A percentile compares a stretch with the other conserved stretches of the same genome.
Conservation (phyloP, 2,113 vertebrate species). For the Melozone crissalis region DNA sequence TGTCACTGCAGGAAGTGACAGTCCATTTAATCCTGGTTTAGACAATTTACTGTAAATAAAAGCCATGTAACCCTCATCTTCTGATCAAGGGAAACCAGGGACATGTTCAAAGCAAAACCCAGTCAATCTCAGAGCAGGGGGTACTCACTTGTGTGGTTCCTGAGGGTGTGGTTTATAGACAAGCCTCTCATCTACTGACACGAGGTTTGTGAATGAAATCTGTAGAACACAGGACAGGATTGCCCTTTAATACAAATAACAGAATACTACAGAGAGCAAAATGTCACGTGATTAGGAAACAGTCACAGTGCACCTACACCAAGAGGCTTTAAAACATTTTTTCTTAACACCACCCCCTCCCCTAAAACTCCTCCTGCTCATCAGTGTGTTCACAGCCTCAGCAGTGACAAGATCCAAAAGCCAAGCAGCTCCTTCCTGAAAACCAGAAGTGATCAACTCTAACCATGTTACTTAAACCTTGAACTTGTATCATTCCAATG, state of each 20-base stretch:
- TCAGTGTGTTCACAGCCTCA: neutral
- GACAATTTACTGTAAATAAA: neutral
- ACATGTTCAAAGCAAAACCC: neutral
- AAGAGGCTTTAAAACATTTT: neutral
- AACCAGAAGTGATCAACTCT: neutral
- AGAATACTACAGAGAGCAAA: neutral
- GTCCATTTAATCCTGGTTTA: neutral
- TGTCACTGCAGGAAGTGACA: neutral
- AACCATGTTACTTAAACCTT: neutral
- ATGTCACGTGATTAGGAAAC: neutral
- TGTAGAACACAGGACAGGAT: constrained; percentile 42
- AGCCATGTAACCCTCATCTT: neutral
- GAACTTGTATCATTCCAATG: neutral
- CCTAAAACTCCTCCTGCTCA: neutral
- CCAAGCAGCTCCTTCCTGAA: neutral
- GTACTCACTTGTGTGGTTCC: constrained; percentile 87
- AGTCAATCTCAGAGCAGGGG: neutral
- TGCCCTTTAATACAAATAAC: neutral
- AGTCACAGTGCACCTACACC: neutral
- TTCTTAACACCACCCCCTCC: neutral
- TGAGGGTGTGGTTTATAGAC: constrained; percentile 94
- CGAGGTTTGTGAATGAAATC: constrained; percentile 97
- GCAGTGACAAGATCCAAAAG: neutral
- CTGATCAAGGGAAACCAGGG: neutral
- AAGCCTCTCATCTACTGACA: constrained; percentile 94